Evolutionary conservation across 2,888 invertebrate species (phyloP).

Genomic region (Sinohyriopsis cumingii): DNA sequence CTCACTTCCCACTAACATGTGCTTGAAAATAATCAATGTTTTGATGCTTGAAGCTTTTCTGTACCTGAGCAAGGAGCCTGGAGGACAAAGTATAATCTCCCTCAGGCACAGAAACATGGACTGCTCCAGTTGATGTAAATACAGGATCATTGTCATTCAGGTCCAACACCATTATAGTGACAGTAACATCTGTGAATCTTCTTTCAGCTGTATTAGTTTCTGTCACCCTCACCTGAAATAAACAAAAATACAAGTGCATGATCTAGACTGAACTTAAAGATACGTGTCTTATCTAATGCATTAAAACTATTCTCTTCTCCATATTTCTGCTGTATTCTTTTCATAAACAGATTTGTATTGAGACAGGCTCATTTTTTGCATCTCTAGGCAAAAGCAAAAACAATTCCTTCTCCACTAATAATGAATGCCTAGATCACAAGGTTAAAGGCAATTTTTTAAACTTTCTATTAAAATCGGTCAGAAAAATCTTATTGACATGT

Average conservation of each 20-base stretch:
- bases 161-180: conserved; percentile 53
- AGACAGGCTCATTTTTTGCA: too few species aligned
- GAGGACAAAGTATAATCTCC: conserved; percentile 29
- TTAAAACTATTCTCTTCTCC: too few species aligned
- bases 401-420: too few species aligned
- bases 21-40: not conserved
- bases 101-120: conserved; percentile 21
- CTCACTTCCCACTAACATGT: not conserved
- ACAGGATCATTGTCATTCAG: conserved; percentile 58
- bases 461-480: too few species aligned
- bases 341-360: too few species aligned
- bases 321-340: too few species aligned
- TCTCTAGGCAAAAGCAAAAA: too few species aligned
- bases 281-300: too few species aligned
- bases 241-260: not conserved
- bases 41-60: not conserved
- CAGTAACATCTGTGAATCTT: conserved; percentile 20
- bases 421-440: too few species aligned
- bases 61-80: conserved; percentile 7
- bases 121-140: conserved; percentile 41
- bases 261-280: too few species aligned
- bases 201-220: conserved; percentile 39
- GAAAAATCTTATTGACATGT: too few species aligned
- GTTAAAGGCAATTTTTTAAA: too few species aligned
- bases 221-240: conserved; percentile 48